Percentiles rank a stretch among this genome's conserved stretches.
Evolutionary conservation across 37 sponge, comb jelly and placozoan genomes (phyloP).

Genomic region (Geodia barretti): DNA sequence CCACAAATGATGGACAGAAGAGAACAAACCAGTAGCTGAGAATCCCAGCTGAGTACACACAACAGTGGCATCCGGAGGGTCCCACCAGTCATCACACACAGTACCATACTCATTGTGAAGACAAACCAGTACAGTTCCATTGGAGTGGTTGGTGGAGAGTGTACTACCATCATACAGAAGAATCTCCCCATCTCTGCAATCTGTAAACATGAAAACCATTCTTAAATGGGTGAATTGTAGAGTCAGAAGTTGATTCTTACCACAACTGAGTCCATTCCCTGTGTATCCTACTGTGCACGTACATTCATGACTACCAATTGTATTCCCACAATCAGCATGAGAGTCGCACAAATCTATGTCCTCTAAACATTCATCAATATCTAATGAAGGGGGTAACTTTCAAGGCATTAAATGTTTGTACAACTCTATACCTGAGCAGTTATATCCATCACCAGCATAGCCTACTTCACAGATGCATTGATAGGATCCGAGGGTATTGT

Average conservation of each 20-base stretch:
- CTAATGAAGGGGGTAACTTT: too few species aligned
- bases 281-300: slow-evolving; percentile 11
- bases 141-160: background rate
- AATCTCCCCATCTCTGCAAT: background rate
- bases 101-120: background rate
- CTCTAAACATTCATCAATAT: slow-evolving; percentile 9
- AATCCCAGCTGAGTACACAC: background rate
- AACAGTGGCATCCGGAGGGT: background rate
- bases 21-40: too few species aligned
- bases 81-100: background rate
- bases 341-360: background rate
- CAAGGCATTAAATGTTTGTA: too few species aligned
- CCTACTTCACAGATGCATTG: too few species aligned
- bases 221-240: too few species aligned
- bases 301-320: slow-evolving; percentile 19
- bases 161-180: background rate
- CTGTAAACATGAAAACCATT: too few species aligned
- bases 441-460: too few species aligned
- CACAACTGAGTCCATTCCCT: background rate
- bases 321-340: slow-evolving; percentile 13
- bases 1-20: too few species aligned
- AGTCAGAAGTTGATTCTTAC: background rate
- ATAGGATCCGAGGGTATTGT: too few species aligned
- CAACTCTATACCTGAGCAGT: too few species aligned
- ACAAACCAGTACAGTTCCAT: background rate